Base-by-base conservation (phyloP, 1,140 invertebrate genomes). In the Lepidurus couesii region DNA sequence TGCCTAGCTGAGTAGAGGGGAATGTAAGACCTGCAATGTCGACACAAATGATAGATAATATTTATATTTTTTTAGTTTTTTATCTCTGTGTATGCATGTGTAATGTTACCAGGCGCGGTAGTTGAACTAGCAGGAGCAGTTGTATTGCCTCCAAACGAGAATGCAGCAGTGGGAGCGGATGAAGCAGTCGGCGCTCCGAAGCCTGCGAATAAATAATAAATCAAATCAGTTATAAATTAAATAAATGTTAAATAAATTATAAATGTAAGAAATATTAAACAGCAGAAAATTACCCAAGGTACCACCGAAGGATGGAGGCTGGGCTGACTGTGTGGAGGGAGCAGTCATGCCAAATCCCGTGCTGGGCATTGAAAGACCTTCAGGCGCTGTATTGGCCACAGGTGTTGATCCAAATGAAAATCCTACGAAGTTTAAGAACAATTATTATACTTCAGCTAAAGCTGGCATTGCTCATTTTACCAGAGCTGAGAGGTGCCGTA, bases 161-260 rank as follows among this genome's bases (percentile, higher is more conserved):
- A 75, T 7, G 21, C 75, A 34, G 75, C 42, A 24, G 21, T 75
- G 16, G 75, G 16, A 8, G 79, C 73, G 10, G 78, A 42, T 11
- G 79, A 43, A 65, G 79, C 43, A 16, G 79, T 47, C n/a, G 78
- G 26, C 21, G 78, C 34, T 65, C 26, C 78, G 21, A 74, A 77
- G 42, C 75, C n/a, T 11, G 73, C 43, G 11, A 16, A 13, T 75
- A 24, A 7, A 16, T 16, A 13, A 42, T 24, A 42, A 24, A 42
- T 42, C 7, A 16, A n/a, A 73, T 73, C 0, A 3, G 3, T 73
- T 73, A n/a, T 73, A n/a, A 4, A 73, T n/a, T n/a, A 24, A 73
- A n/a, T 73, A 24, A 3, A 73, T n/a, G 3, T 24, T 4, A 24
- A 73, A 73, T 4, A 73, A n/a, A 24, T 73, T 4, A 34, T 34